Percentiles rank a stretch among this genome's conserved stretches.
These are phyloP conservation scores for Chaetophractus vellerosus DNA, from an alignment of 2,797 vertebrate species.

Conservation along the genomic window DNA sequence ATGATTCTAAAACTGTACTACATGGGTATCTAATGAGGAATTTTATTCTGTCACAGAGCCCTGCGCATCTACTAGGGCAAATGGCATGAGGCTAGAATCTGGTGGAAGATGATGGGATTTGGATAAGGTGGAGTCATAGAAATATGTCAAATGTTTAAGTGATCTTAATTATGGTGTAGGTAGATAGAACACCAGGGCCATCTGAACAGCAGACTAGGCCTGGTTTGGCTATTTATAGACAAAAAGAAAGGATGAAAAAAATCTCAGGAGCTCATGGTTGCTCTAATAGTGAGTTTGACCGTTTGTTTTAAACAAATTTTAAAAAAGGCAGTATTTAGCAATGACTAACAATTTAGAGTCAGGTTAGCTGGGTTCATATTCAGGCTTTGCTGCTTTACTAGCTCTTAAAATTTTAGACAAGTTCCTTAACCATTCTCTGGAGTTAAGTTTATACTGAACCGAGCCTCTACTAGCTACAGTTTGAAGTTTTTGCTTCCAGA, in stretches of 20 bases:
- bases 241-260: slow-evolving; percentile 14
- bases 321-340: neutral
- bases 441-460: neutral
- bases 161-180: neutral
- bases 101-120: neutral
- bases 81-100: neutral
- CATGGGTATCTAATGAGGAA: neutral
- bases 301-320: slow-evolving; percentile 1
- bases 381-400: neutral
- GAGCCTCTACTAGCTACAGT: neutral
- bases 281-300: neutral
- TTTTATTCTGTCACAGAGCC: neutral
- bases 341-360: neutral
- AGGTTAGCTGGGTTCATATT: neutral
- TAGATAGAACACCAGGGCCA: neutral
- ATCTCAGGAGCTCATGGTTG: neutral
- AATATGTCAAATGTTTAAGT: neutral
- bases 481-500: slow-evolving; percentile 38
- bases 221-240: neutral
- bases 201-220: neutral
- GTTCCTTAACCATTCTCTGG: neutral
- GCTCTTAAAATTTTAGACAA: neutral
- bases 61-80: neutral
- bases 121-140: neutral
- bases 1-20: neutral